A percentile compares a stretch with the other conserved stretches of the same genome.
These are phyloP conservation scores for Belgica antarctica DNA, from an alignment of 2,888 invertebrate species.

Conservation along the genomic window DNA sequence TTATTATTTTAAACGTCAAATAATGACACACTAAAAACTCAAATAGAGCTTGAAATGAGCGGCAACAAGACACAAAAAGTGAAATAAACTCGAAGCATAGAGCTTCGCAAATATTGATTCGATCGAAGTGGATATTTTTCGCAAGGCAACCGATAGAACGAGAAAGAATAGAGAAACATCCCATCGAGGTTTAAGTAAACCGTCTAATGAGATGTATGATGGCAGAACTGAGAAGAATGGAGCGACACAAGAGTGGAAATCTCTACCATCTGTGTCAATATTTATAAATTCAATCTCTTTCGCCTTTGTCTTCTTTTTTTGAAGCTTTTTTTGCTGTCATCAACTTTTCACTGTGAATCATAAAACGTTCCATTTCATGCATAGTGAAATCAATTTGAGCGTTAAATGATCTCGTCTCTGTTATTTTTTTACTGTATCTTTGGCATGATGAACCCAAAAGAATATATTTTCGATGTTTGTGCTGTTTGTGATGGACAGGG, in stretches of 20 bases:
- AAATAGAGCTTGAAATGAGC: constrained; percentile 21
- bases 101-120: constrained; percentile 42
- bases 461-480: too few species aligned
- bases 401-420: constrained; percentile 33
- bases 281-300: constrained; percentile 36
- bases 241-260: constrained; percentile 27
- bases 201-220: constrained; percentile 25
- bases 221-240: neutral
- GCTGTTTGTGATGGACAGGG: too few species aligned
- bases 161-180: too few species aligned
- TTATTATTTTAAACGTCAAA: constrained; percentile 40
- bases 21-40: constrained; percentile 6
- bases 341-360: constrained; percentile 32
- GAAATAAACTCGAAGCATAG: constrained; percentile 28
- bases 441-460: constrained; percentile 10
- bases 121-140: constrained; percentile 29
- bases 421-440: neutral
- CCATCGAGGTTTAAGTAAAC: constrained; percentile 40
- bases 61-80: neutral
- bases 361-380: constrained; percentile 38
- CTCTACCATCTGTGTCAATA: constrained; percentile 42
- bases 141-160: constrained; percentile 1
- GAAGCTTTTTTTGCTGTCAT: constrained; percentile 27
- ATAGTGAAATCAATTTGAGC: constrained; percentile 43
- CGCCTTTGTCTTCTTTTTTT: neutral